phyloP scores from a whole-genome alignment of 2,888 invertebrate species.

The Vanessa cardui region DNA sequence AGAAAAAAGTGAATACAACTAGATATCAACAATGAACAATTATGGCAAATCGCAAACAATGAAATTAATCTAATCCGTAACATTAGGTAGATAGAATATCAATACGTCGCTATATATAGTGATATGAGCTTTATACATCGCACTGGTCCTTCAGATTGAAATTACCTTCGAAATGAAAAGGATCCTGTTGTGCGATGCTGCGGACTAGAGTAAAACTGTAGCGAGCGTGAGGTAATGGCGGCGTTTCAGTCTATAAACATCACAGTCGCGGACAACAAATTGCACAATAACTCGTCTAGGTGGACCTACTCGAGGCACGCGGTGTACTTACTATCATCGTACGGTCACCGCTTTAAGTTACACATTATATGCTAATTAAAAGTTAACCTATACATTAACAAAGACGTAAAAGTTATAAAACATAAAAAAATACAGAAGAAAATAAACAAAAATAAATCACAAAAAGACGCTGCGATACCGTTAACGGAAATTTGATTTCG shows the following conservation, averaged over 20 bases:
- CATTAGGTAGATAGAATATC: slow-evolving; percentile 54
- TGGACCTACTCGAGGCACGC: slow-evolving; percentile 57
- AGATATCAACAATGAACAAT: slow-evolving; percentile 71
- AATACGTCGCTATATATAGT: slow-evolving; percentile 67
- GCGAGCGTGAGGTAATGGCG: slow-evolving; percentile 82
- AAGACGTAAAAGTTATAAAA: slow-evolving; percentile 78
- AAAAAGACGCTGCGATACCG: slow-evolving; percentile 64
- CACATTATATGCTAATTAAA: slow-evolving; percentile 72
- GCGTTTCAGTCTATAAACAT: slow-evolving; percentile 86
- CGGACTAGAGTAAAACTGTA: slow-evolving; percentile 77
- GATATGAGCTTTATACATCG: slow-evolving; percentile 62
- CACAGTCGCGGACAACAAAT: slow-evolving; percentile 85
- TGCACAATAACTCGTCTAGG: slow-evolving; percentile 79
- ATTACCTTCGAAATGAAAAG: slow-evolving; percentile 29
- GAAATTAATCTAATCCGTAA: slow-evolving; percentile 71
- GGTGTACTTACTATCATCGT: slow-evolving; percentile 54
- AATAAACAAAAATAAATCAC: slow-evolving; percentile 79
- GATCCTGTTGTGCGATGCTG: slow-evolving; percentile 65
- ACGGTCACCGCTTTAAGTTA: slow-evolving; percentile 67
- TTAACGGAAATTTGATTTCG: slow-evolving; percentile 81
- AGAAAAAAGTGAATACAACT: slow-evolving; percentile 65
- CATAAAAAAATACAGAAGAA: slow-evolving; percentile 71
- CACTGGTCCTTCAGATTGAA: slow-evolving; percentile 45
- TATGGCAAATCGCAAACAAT: slow-evolving; percentile 76
- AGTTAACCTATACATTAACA: slow-evolving; percentile 77